Evolutionary conservation across 2,888 invertebrate genomes (phyloP).

Genomic region (Ramazzottius varieornatus): DNA sequence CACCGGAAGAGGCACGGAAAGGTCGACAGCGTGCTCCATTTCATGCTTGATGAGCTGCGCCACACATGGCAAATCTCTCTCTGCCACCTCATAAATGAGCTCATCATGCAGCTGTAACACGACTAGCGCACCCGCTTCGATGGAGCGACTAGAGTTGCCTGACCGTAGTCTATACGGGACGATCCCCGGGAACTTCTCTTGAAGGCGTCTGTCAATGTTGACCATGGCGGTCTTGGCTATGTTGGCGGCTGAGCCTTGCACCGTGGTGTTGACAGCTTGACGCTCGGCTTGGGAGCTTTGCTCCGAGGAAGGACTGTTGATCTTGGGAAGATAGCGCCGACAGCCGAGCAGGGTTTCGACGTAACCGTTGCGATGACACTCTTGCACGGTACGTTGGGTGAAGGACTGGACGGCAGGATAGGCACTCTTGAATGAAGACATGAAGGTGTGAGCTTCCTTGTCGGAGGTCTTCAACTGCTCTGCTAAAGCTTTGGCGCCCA

Average conservation of each 20-base stretch:
- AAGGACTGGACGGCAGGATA: conserved; percentile 44
- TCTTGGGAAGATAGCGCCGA: conserved; percentile 45
- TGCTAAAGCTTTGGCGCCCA: conserved; percentile 54
- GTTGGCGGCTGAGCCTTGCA: conserved; percentile 91
- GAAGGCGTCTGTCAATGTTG: conserved; percentile 36
- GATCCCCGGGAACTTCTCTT: conserved; percentile 23
- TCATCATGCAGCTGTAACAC: conserved; percentile 87
- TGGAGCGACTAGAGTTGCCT: neutral
- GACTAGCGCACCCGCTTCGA: conserved; percentile 28
- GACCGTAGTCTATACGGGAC: conserved; percentile 5
- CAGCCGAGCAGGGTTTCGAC: conserved; percentile 57
- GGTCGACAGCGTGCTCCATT: conserved; percentile 3
- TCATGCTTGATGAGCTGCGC: conserved; percentile 10
- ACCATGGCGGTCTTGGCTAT: conserved; percentile 72
- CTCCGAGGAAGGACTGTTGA: conserved; percentile 34
- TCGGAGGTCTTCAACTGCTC: conserved; percentile 50
- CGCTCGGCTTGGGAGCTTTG: conserved; percentile 61
- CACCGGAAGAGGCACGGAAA: conserved; percentile 6
- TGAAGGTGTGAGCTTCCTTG: conserved; percentile 40
- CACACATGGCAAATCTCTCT: conserved; percentile 22
- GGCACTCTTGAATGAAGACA: conserved; percentile 38
- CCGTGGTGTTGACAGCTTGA: conserved; percentile 79
- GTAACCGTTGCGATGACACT: conserved; percentile 42
- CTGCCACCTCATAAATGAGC: conserved; percentile 60
- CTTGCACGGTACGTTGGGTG: conserved; percentile 31